phyloP scores from a whole-genome alignment of 1,140 invertebrate species.

The Odontomachus brunneus region DNA sequence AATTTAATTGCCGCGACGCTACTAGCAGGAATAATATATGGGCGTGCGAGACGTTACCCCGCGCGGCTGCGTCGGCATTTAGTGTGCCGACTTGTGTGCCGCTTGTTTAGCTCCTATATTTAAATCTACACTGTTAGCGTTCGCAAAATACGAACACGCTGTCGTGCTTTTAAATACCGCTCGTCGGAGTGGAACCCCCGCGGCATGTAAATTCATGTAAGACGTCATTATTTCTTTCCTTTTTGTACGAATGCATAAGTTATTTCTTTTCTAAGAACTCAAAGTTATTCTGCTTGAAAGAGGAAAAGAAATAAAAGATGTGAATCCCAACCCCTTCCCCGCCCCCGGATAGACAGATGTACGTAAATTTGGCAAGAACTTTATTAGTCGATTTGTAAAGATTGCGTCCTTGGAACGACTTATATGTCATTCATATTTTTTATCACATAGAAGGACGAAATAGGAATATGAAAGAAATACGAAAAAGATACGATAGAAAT shows the following conservation, averaged over 20 bases:
- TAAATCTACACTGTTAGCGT: slow-evolving; percentile 6
- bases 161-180: slow-evolving; percentile 1
- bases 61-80: too few relatives aligned
- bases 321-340: too few relatives aligned
- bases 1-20: background rate
- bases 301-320: background rate
- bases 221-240: background rate
- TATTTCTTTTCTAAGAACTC: background rate
- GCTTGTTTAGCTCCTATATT: background rate
- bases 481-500: too few relatives aligned
- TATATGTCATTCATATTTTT: too few relatives aligned
- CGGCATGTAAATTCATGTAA: background rate
- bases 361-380: too few relatives aligned
- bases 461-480: too few relatives aligned
- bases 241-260: background rate
- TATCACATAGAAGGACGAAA: too few relatives aligned
- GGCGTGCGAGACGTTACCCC: too few relatives aligned
- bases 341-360: too few relatives aligned
- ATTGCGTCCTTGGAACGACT: too few relatives aligned
- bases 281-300: background rate
- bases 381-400: too few relatives aligned
- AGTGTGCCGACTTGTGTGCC: background rate
- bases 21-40: too few relatives aligned
- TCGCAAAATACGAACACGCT: slow-evolving; percentile 11
- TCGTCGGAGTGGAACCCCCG: background rate